Evolutionary conservation across 2,797 vertebrate genomes (phyloP), one percentile per base, ranked within the genome.

Genomic region (Limosa lapponica): DNA sequence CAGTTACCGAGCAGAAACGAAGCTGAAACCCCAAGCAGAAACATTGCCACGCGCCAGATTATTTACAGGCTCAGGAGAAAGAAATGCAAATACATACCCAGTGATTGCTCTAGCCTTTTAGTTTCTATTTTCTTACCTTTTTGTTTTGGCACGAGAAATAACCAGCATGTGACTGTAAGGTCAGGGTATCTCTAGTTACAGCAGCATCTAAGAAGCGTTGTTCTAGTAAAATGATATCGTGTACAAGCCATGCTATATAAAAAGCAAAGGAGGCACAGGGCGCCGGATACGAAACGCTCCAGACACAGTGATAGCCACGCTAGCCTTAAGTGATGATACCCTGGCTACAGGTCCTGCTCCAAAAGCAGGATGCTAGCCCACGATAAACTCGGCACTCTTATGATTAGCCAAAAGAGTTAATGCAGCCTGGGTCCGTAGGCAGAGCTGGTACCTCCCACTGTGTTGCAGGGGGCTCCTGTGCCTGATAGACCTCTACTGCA

Each of bases 61-160:
- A 62, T 91, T 93, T 85, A 64, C 10, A 74, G 46, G 49, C 55
- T 87, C 6, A 2, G 49, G 46, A 74, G 39, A 64, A 74, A 71
- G 70, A 74, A 92, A 48, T 44, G 55, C n/a, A 87, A 95, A 83
- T 20, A 80, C 32, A 3, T 22, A 46, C 16, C 17, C 13, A 34
- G 19, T 5, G 44, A 58, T 66, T 77, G 46, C 78, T 80, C 46
- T 89, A 28, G 41, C 28, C 6, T 46, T 89, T 82, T 87, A 54
- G 41, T 61, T 96, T 94, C 84, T 89, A 43, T 93, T 94, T 93
- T 89, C 83, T 94, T 77, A 91, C 64, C 41, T 95, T 96, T 96
- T 87, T 80, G 61, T 81, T 92, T 82, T 91, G 87, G 69, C 82
- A 84, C 1, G 3, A 87, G 89, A 80, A 91, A 70, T 19, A 86